Conservation (phyloP, 2,113 vertebrate species). For the Pimephales promelas region DNA sequence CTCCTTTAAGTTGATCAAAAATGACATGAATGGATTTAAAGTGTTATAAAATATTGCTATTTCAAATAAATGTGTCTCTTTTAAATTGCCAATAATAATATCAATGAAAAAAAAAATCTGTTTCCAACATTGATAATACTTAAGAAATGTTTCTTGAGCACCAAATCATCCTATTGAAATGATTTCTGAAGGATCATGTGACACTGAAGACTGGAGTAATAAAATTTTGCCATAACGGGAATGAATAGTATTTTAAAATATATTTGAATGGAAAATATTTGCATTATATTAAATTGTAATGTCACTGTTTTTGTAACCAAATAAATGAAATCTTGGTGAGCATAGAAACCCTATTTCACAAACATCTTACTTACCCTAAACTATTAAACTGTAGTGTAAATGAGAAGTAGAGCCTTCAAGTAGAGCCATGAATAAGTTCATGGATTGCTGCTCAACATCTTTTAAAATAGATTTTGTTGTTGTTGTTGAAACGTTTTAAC, state of each 20-base stretch:
- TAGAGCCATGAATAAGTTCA: too few relatives aligned
- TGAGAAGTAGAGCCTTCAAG: not conserved
- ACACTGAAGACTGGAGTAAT: not conserved
- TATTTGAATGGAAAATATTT: not conserved
- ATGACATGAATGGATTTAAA: not conserved
- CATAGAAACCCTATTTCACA: not conserved
- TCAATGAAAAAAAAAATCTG: not conserved
- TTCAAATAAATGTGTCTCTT: not conserved
- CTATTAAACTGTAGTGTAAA: not conserved
- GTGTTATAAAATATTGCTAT: not conserved
- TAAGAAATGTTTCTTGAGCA: not conserved
- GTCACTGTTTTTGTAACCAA: not conserved
- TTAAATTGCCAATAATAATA: not conserved
- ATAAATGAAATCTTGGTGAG: not conserved
- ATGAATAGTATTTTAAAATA: not conserved
- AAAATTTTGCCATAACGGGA: not conserved
- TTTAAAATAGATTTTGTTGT: not conserved
- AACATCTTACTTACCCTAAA: not conserved
- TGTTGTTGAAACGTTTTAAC: not conserved
- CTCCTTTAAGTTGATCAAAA: not conserved
- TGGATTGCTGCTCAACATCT: not conserved
- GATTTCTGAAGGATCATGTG: not conserved
- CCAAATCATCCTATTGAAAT: not conserved
- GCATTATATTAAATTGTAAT: not conserved
- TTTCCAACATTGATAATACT: not conserved